Base-by-base conservation (phyloP, 2,888 invertebrate species). In the Achlya flavicornis region DNA sequence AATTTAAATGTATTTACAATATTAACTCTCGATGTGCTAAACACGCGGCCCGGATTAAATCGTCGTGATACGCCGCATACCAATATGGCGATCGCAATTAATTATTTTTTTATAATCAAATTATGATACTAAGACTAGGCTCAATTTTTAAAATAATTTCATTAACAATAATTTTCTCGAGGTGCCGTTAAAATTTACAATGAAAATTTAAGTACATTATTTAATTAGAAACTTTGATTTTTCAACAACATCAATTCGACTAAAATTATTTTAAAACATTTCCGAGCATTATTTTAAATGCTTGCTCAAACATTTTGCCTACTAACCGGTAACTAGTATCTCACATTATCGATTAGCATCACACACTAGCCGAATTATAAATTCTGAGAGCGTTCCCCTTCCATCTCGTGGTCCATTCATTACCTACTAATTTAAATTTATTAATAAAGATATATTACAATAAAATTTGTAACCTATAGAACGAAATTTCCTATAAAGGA, bases 391-490 rank as follows among this genome's bases (percentile, higher is more conserved):
- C 91, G 79, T 85, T 84, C 84, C 74, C 83, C 86, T 86, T 86
- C 86, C 88, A 83, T 88, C 89, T 83, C 87, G 84, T 91, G 92
- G 92, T 91, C 90, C 92, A 88, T 89, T 88, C 93, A 90, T 90
- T 89, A 87, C 86, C 85, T 86, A 86, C 85, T 86, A 86, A 75
- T 86, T 77, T 81, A 84, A 79, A 82, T 82, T 84, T 85, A 87
- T 85, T 83, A 81, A 84, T 87, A 88, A 86, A 86, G 82, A 83
- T 86, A 88, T 88, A 82, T 90, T 92, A 93, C 92, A 92, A 92
- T 93, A 92, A 91, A 92, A 92, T 93, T 92, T 92, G 88, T 92
- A 93, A 92, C 90, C 93, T 93, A 93, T 78, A 88, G 88, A 93
- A 93, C 91, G 87, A 90, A 91, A 90, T 92, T 92, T 81, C 85